Base-by-base conservation (phyloP, 1,140 invertebrate species). In the Hypsibius dujardini region DNA sequence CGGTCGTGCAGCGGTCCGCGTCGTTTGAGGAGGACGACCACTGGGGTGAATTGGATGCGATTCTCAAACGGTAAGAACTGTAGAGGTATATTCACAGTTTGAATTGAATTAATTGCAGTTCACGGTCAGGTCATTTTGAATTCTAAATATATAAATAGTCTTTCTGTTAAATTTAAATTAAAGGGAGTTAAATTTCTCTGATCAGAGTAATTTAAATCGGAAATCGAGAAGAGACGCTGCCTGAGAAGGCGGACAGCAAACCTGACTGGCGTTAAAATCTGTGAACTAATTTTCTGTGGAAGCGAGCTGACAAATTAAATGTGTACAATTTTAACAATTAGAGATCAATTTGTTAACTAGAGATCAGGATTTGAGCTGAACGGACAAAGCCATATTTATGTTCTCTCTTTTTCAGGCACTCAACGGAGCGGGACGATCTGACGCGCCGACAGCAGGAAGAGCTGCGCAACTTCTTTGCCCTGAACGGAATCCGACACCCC, bases 391-490 rank as follows among this genome's bases (percentile, higher is more conserved):
- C n/a, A 56, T 56, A 56, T 12, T 14, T 12, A 67, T 67, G 62
- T 14, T 67, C 7, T 67, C n/a, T 67, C 3, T 67, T 42, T 67
- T 67, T 3, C 42, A 67, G 62, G 62, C 62, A 67, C 45, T 12
- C 62, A 12, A 67, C 12, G 42, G 62, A 67, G 62, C 62, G 62
- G 3, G 62, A 67, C 7, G 62, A 7, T 42, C 45, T 67, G 62
- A 3, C 62, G 3, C 3, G 3, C 3, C 62, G 62, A 14, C 62
- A 67, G 62, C 62, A 67, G 42, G 62, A 67, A 67, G 62, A 67
- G 42, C 42, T 67, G 42, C 62, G 62, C 3, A 67, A 67, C 42
- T 67, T 67, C 62, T 67, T 67, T 42, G 45, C 62, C 3, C 3
- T 67, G 62, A 67, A 7, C 7, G 62, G 62, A 14, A 3, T 42